Conservation (phyloP, 2,797 vertebrate species). For the Gambelia wislizenii region DNA sequence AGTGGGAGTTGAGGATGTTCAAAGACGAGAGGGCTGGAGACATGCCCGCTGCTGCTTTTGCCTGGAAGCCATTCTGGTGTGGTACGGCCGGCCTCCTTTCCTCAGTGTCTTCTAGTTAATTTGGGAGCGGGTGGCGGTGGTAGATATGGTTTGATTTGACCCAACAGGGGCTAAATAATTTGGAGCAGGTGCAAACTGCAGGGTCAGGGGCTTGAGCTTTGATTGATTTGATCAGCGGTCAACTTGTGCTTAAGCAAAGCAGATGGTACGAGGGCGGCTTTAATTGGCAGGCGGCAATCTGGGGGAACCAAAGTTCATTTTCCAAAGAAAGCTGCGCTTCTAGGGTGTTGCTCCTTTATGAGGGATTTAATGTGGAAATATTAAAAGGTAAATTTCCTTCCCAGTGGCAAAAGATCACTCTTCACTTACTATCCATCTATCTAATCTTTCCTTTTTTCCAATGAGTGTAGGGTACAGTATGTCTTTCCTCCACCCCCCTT, state of each 20-base stretch:
- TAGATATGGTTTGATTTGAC: not conserved
- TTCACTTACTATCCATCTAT: too few relatives aligned
- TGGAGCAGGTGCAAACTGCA: not conserved
- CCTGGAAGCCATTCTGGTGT: slow-evolving; percentile 53
- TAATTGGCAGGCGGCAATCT: too few relatives aligned
- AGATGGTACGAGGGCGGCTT: not conserved
- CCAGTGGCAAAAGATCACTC: too few relatives aligned
- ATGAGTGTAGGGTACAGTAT: too few relatives aligned
- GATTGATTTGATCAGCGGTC: not conserved
- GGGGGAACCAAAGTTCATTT: not conserved
- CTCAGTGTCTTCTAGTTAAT: slow-evolving; percentile 7
- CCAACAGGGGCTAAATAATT: not conserved
- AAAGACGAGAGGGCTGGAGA: slow-evolving; percentile 24
- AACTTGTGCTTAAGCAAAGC: too few relatives aligned
- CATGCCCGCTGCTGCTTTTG: not conserved
- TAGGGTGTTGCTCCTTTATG: too few relatives aligned
- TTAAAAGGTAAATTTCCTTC: too few relatives aligned
- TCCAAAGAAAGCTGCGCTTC: too few relatives aligned
- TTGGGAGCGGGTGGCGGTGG: not conserved
- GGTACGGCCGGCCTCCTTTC: slow-evolving; percentile 24
- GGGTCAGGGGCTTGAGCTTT: not conserved
- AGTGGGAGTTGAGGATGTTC: not conserved
- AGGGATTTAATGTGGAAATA: too few relatives aligned
- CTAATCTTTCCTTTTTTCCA: too few relatives aligned
- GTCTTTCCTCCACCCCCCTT: too few relatives aligned